These are phyloP conservation scores for Pristionchus maxplancki DNA, from an alignment of 2,888 invertebrate species.

Conservation along the genomic window DNA sequence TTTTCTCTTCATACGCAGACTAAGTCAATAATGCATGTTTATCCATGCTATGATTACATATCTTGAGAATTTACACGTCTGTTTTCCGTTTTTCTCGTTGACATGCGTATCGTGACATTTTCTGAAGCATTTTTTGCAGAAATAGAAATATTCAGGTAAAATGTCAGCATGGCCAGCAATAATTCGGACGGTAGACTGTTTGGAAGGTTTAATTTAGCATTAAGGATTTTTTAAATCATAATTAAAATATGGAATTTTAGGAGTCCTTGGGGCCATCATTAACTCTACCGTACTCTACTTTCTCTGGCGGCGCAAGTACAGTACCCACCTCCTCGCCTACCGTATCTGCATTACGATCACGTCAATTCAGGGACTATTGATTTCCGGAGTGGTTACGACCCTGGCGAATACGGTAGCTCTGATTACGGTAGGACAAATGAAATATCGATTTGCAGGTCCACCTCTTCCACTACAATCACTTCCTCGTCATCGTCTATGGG, in stretches of 20 bases:
- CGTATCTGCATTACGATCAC: conserved; percentile 35
- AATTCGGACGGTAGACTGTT: not conserved
- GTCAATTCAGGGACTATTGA: not conserved
- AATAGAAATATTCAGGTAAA: too few relatives aligned
- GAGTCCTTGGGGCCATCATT: not conserved
- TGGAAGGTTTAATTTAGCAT: not conserved
- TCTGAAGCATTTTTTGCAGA: too few relatives aligned
- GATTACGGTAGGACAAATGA: not conserved
- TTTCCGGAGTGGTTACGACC: not conserved
- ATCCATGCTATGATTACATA: not conserved
- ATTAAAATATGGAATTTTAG: not conserved
- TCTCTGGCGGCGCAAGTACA: not conserved
- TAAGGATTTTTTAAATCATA: not conserved
- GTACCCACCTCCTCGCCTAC: not conserved
- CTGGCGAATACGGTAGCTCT: not conserved
- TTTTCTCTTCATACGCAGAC: not conserved
- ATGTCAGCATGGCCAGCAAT: not conserved
- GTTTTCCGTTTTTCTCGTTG: not conserved
- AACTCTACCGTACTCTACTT: not conserved
- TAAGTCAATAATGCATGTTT: not conserved
- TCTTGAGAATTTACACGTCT: not conserved
- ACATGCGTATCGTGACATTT: not conserved
- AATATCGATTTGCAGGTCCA: not conserved
- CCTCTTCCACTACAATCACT: conserved; percentile 7
- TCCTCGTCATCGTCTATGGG: not conserved